These are phyloP conservation scores for Semotilus atromaculatus DNA, from an alignment of 2,797 vertebrate species.

Conservation along the genomic window DNA sequence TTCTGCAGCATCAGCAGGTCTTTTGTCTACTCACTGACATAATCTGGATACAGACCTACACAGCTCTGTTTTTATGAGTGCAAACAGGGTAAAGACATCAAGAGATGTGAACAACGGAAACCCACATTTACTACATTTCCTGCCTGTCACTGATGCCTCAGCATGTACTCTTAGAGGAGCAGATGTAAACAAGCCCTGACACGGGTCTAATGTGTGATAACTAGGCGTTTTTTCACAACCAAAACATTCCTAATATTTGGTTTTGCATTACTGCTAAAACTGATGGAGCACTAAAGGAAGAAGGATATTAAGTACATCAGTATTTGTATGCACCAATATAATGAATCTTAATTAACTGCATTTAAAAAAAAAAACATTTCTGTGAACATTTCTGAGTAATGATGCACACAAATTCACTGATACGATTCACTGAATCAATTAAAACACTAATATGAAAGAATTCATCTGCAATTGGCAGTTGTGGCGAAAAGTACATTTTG, in stretches of 20 bases:
- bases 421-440: not conserved
- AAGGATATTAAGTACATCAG: not conserved
- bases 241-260: not conserved
- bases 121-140: conserved; percentile 82
- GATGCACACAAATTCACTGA: not conserved
- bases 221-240: conserved; percentile 3
- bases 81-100: conserved; percentile 62
- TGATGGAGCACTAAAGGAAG: not conserved
- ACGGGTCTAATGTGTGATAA: not conserved
- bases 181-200: conserved; percentile 53
- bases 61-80: conserved; percentile 22
- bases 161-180: conserved; percentile 35
- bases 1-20: conserved; percentile 27
- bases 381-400: not conserved
- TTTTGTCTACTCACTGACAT: conserved; percentile 32
- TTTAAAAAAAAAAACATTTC: not conserved
- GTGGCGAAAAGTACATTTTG: not conserved
- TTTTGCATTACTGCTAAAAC: not conserved
- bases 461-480: not conserved
- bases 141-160: conserved; percentile 69
- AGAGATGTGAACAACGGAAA: conserved; percentile 74
- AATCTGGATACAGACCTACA: not conserved
- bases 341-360: not conserved
- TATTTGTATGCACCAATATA: not conserved
- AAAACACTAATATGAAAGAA: not conserved